phyloP scores from a whole-genome alignment of 2,113 vertebrate species.

The Callithrix jacchus region DNA sequence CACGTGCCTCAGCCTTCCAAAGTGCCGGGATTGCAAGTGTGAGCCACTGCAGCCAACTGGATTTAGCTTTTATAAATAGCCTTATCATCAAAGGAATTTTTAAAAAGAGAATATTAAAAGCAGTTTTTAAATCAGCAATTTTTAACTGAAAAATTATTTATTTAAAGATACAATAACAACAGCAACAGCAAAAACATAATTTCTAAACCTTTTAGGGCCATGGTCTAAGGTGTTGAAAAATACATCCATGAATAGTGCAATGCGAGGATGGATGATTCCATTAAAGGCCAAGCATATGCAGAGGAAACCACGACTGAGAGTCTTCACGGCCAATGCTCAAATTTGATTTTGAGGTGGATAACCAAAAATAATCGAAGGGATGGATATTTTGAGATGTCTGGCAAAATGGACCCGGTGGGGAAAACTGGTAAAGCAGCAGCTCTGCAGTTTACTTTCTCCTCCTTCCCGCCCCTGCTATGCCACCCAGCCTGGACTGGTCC shows the following conservation, averaged over 20 bases:
- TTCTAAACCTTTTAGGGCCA: background rate
- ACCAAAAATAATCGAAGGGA: background rate
- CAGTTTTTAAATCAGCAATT: background rate
- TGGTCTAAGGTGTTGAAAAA: background rate
- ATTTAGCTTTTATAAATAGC: background rate
- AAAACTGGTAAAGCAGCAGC: background rate
- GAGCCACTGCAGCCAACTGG: too few relatives aligned
- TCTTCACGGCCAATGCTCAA: background rate
- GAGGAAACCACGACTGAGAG: background rate
- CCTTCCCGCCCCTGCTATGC: fast-evolving
- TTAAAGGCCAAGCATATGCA: background rate
- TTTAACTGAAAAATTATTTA: background rate
- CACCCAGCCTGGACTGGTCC: background rate
- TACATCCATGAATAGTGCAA: background rate
- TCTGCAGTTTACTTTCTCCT: background rate
- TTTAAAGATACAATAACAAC: background rate
- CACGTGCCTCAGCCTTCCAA: too few relatives aligned
- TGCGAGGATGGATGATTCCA: background rate
- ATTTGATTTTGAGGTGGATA: background rate
- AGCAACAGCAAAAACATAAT: background rate
- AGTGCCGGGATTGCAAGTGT: too few relatives aligned
- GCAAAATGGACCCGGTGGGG: background rate
- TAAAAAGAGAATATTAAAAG: background rate
- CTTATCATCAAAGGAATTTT: background rate
- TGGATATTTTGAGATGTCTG: background rate